phyloP scores from a whole-genome alignment of 2,888 invertebrate genomes.

The Mantis religiosa region DNA sequence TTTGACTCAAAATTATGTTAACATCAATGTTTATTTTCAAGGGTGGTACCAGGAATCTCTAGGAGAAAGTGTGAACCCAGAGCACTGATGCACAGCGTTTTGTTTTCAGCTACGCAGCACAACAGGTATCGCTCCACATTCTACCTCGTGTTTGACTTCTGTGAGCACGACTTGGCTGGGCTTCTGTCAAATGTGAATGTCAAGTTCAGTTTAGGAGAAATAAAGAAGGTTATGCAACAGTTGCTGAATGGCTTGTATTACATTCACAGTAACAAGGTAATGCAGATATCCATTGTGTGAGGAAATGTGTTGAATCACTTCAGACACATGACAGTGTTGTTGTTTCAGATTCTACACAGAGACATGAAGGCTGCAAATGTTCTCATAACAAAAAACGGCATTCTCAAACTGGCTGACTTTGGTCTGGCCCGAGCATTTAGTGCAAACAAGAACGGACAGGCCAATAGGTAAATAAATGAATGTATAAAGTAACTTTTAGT shows the following conservation, averaged over 20 bases:
- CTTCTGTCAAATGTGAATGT: conserved; percentile 91
- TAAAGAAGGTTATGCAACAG: conserved; percentile 90
- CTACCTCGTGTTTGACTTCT: conserved; percentile 96
- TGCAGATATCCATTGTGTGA: no score
- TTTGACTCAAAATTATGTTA: no score
- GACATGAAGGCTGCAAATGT: conserved; percentile 99
- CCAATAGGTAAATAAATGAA: conserved; percentile 67
- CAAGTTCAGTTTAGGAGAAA: conserved; percentile 93
- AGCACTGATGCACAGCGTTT: no score
- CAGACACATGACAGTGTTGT: not conserved
- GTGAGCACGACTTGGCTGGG: conserved; percentile 97
- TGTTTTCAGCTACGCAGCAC: conserved; percentile 50
- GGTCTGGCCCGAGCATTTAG: conserved; percentile 94
- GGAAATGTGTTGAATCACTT: no score
- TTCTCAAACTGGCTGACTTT: conserved; percentile 94
- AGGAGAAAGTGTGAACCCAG: no score
- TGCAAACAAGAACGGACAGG: conserved; percentile 77
- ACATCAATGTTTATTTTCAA: no score
- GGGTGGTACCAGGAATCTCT: no score
- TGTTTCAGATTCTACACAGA: conserved; percentile 70
- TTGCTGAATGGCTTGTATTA: conserved; percentile 87
- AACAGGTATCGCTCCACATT: conserved; percentile 83
- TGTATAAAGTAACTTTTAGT: no score
- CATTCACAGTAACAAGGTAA: conserved; percentile 71
- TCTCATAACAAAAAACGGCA: conserved; percentile 90